Percentiles rank a stretch among this genome's conserved stretches.
Conservation (phyloP, 2,113 vertebrate genomes). For the Caloenas nicobarica region DNA sequence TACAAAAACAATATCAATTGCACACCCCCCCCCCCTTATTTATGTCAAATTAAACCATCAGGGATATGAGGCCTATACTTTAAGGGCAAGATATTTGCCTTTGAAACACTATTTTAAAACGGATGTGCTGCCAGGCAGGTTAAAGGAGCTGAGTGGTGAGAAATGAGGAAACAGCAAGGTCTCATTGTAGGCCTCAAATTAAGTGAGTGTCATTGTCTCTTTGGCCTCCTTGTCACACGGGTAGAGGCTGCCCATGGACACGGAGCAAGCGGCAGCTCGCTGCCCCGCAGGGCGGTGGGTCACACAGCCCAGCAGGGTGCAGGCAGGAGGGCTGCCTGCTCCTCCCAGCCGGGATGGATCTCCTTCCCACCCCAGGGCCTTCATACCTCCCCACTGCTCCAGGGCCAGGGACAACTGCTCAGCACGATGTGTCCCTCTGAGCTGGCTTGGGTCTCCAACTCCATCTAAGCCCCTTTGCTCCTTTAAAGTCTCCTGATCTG, state of each 20-base stretch:
- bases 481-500: neutral
- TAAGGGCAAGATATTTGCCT: neutral
- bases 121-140: neutral
- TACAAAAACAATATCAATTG: neutral
- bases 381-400: neutral
- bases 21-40: neutral
- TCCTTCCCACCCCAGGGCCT: neutral
- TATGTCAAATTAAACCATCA: neutral
- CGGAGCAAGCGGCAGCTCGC: neutral
- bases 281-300: too few species aligned
- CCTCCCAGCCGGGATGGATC: neutral
- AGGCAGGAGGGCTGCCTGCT: neutral
- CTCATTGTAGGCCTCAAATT: rapidly evolving
- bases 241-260: neutral
- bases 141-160: neutral
- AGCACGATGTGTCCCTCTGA: neutral
- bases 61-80: neutral
- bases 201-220: too few species aligned
- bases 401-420: neutral
- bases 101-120: neutral
- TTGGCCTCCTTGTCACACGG: rapidly evolving
- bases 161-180: neutral
- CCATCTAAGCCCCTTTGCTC: neutral
- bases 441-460: neutral
- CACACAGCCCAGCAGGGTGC: rapidly evolving